These are phyloP conservation scores for Pimpla rufipes DNA, from an alignment of 2,888 invertebrate genomes.

Conservation along the genomic window DNA sequence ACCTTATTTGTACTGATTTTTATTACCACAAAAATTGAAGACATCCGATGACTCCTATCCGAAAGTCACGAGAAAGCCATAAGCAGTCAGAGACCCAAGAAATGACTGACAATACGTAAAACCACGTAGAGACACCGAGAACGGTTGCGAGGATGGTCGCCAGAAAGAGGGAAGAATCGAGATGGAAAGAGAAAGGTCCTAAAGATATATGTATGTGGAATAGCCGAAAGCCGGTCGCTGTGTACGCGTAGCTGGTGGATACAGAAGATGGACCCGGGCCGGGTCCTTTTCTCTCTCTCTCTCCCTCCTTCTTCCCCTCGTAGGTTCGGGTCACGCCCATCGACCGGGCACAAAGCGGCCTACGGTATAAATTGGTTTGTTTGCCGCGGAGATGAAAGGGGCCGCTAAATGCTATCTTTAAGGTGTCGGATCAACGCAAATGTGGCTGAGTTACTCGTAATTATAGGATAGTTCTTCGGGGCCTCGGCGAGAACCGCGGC, in stretches of 20 bases:
- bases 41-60: too few species aligned
- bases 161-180: conserved; percentile 30
- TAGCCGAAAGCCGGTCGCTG: conserved; percentile 24
- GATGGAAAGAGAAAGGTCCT: conserved; percentile 53
- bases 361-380: conserved; percentile 86
- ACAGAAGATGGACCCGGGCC: conserved; percentile 53
- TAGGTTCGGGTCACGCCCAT: conserved; percentile 85
- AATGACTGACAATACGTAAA: background rate
- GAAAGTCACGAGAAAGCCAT: conserved; percentile 19
- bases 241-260: conserved; percentile 46
- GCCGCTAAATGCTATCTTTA: conserved; percentile 86
- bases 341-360: conserved; percentile 86
- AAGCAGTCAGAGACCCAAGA: background rate
- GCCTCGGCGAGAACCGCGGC: conserved; percentile 59
- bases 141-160: conserved; percentile 11
- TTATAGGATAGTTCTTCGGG: conserved; percentile 83
- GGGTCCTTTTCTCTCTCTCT: background rate
- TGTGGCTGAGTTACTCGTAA: conserved; percentile 86
- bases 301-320: conserved; percentile 63
- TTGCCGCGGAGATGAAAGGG: conserved; percentile 86
- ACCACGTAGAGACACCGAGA: background rate
- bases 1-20: too few species aligned
- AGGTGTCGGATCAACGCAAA: conserved; percentile 86
- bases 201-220: conserved; percentile 33
- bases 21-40: too few species aligned